Evolutionary conservation across 2,888 invertebrate genomes (phyloP), one percentile per base, ranked within the genome.

Genomic region (Diaphora mendica): DNA sequence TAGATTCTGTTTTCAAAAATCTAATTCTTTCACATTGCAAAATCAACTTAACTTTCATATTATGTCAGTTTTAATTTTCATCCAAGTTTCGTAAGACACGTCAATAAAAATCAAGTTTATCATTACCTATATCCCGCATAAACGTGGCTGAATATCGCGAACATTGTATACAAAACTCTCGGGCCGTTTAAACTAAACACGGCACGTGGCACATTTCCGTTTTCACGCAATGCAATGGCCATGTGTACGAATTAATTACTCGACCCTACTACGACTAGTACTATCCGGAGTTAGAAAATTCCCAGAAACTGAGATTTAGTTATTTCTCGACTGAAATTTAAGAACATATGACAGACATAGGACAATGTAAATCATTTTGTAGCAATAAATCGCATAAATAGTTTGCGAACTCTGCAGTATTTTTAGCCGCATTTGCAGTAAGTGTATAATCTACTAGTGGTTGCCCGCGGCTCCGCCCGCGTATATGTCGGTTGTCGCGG

Each of bases 181-280:
- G 67, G n/a, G 69, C 39, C 67, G 48, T 62, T 73, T 67, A 64
- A 73, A 74, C 69, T 73, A 70, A 59, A 70, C 59, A 59, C 44
- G 48, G 67, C 73, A 74, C 71, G 74, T 74, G 74, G 74, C 64
- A 68, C 70, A 74, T 71, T 74, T 74, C 67, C 74, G 70, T 71
- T 68, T 26, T 62, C 51, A 64, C 62, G 67, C 51, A 71, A 71
- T 64, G 73, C 62, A 70, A 70, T 44, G 17, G 69, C 59, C 42
- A 26, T 39, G 39, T 42, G 70, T 70, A 68, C 68, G 39, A 71
- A 70, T 68, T 71, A 70, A 74, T 73, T 73, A 70, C 66, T 62
- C 64, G 35, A n/a, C 59, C 73, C 33, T 59, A 51, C 35, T 7
- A 42, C 26, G 26, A 69, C 71, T 68, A 33, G 44, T 17, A 20